Conservation (phyloP, 1,140 invertebrate species). For the Trialeurodes vaporariorum region DNA sequence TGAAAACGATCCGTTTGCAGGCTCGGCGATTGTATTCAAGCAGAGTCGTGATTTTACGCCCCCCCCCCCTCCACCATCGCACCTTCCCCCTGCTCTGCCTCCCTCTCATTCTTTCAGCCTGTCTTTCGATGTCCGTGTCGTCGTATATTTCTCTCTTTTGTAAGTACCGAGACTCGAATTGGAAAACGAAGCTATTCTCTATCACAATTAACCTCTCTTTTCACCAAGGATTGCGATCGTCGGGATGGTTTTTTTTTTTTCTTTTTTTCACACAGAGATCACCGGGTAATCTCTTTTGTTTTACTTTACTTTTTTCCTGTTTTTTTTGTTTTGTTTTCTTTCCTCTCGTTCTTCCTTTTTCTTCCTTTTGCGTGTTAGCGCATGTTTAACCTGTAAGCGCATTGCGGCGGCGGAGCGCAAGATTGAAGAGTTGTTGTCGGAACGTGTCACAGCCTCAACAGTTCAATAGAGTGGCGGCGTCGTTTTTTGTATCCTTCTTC, state of each 20-base stretch:
- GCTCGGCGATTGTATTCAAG: no score
- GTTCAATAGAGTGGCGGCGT: background rate
- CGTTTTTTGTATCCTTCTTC: no score
- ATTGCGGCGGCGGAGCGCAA: background rate
- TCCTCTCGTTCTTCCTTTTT: background rate
- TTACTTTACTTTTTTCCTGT: background rate
- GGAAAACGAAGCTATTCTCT: background rate
- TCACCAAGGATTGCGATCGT: background rate
- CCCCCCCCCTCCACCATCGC: no score
- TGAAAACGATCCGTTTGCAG: no score
- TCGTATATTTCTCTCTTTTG: background rate
- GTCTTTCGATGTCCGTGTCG: no score
- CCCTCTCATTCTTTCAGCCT: no score
- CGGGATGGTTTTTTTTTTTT: no score
- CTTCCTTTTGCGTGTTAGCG: background rate
- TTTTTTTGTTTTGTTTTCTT: background rate
- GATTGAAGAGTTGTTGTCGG: background rate
- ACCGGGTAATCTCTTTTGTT: background rate
- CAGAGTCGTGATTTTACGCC: no score
- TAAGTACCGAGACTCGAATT: background rate
- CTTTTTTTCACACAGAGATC: background rate
- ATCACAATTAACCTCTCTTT: background rate
- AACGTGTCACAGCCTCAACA: background rate
- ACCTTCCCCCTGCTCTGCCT: no score
- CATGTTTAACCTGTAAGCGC: no score